These are phyloP conservation scores for Anthopleura sola DNA, from an alignment of 64 coral and sea anemone species.

Conservation along the genomic window DNA sequence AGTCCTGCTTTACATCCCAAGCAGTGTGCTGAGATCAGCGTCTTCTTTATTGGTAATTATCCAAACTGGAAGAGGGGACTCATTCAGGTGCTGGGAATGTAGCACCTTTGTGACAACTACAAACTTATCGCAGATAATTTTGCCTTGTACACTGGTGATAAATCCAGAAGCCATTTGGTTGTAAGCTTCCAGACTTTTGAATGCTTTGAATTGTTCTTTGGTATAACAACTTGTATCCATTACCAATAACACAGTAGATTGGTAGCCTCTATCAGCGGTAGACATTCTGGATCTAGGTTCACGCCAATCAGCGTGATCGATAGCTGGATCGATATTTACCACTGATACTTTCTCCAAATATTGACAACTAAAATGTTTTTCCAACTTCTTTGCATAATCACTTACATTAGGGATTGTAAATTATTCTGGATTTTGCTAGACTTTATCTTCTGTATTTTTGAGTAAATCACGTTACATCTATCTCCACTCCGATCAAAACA, in stretches of 20 bases:
- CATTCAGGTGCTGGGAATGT: conserved; percentile 26
- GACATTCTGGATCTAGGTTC: conserved; percentile 39
- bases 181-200: conserved; percentile 17
- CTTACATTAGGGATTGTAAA: not conserved
- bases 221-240: conserved; percentile 16
- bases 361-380: conserved; percentile 20
- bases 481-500: too few species aligned
- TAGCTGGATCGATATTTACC: conserved; percentile 43
- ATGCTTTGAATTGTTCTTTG: too few species aligned
- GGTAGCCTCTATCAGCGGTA: conserved; percentile 42
- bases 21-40: conserved; percentile 11
- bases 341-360: conserved; percentile 56
- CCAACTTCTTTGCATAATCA: conserved; percentile 25
- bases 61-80: conserved; percentile 7
- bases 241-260: conserved; percentile 30
- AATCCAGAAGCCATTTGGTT: conserved; percentile 37
- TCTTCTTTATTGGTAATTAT: conserved; percentile 14
- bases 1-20: conserved; percentile 37
- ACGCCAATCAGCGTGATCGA: not conserved
- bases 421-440: not conserved
- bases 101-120: conserved; percentile 9
- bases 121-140: conserved; percentile 1
- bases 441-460: too few species aligned
- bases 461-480: too few species aligned
- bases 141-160: conserved; percentile 13